phyloP scores from a whole-genome alignment of 2,113 vertebrate genomes.

The Amblyopsis rosae region DNA sequence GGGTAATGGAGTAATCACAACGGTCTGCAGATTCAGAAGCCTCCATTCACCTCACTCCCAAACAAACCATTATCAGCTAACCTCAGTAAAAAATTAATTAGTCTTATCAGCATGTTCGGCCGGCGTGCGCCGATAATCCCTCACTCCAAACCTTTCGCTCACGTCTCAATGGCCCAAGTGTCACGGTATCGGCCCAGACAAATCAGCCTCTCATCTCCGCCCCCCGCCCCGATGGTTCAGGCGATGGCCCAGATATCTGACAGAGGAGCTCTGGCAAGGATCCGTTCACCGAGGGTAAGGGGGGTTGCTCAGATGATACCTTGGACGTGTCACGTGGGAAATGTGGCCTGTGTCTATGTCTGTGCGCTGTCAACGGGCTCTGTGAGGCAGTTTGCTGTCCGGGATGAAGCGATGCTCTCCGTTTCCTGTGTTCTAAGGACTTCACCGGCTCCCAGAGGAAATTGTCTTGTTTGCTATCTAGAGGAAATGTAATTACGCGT shows the following conservation, averaged over 20 bases:
- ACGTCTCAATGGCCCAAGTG: conserved; percentile 24
- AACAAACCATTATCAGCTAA: conserved; percentile 24
- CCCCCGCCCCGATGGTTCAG: conserved; percentile 32
- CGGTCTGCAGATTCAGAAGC: conserved; percentile 16
- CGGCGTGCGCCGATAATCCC: conserved; percentile 29
- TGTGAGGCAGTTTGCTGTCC: conserved; percentile 2
- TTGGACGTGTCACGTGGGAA: conserved; percentile 73
- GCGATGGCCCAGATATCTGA: conserved; percentile 30
- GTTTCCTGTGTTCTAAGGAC: conserved; percentile 11
- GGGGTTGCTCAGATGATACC: conserved; percentile 69
- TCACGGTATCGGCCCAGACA: conserved; percentile 49
- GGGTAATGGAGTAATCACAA: conserved; percentile 41
- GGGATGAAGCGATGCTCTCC: background rate
- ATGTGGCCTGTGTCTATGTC: conserved; percentile 64
- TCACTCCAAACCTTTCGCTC: conserved; percentile 30
- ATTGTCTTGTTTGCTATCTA: conserved; percentile 8
- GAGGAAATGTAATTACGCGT: too few relatives aligned
- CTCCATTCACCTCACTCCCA: background rate
- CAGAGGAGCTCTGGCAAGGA: conserved; percentile 16
- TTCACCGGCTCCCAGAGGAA: conserved; percentile 24
- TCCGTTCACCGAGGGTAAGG: conserved; percentile 48
- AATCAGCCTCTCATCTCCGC: conserved; percentile 61
- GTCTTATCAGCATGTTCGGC: conserved; percentile 53
- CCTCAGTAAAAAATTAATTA: conserved; percentile 50
- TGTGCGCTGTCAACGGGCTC: conserved; percentile 52